Base-by-base conservation (phyloP, 2,888 invertebrate species). In the Tipula confusa region DNA sequence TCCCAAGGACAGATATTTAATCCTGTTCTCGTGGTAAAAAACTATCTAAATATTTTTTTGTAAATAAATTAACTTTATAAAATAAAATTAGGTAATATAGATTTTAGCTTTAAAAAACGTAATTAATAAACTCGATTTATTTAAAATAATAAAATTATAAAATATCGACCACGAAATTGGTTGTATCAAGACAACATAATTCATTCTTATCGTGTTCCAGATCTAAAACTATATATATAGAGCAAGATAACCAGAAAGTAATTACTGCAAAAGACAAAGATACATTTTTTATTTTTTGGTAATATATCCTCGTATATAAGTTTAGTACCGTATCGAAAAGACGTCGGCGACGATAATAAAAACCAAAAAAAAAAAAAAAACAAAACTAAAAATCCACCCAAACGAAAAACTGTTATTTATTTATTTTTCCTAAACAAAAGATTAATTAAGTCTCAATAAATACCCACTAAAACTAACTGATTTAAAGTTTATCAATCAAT, bases 371-470 rank as follows among this genome's bases (percentile, higher is more conserved):
- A 64, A 64, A 24, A 11, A 24, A 64, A 48, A 31, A 5, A 18
- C 4, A 18, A 48, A 48, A 18, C 15, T 18, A 48, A 48, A 18
- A 38, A 38, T 38, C 38, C 38, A 11, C 9, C 38, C 24, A 64
- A 24, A 64, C 7, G 1, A 64, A 64, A 64, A 15, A 64, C 18
- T 24, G 11, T 64, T 43, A 43, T 64, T 64, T 64, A 64, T 64
- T 64, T 64, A 24, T 64, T 64, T 24, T 64, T 1, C 24, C 64
- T 24, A 64, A 64, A 64, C 18, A 24, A 64, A 64, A 64, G 64
- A 64, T 64, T 64, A 64, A 64, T 64, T 64, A 64, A 64, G 64
- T 64, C 64, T 64, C 64, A 64, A 64, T 64, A 64, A 64, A 64
- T 64, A 64, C 64, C 64, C 64, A 64, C 24, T 64, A 64, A 64